Conservation (phyloP, 64 coral and sea anemone species). For the Stichodactyla mertensii region DNA sequence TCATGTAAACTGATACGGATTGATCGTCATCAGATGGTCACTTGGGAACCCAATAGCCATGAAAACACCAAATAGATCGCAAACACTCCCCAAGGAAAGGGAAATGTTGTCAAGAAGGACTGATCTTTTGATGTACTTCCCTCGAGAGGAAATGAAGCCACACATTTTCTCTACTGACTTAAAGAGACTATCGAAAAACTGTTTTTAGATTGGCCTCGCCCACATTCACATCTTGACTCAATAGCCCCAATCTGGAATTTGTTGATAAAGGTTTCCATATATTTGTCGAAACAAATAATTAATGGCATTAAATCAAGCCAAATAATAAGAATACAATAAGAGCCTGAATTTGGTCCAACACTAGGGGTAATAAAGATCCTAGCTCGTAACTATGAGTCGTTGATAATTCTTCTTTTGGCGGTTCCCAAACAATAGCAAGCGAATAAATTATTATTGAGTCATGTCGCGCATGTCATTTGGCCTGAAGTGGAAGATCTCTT, state of each 20-base stretch:
- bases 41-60: neutral
- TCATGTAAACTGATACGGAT: neutral
- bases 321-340: neutral
- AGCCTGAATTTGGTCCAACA: neutral
- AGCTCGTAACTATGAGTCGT: neutral
- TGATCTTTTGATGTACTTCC: neutral
- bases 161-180: neutral
- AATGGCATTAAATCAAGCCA: neutral
- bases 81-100: neutral
- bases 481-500: neutral
- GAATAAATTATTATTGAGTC: conserved; percentile 9
- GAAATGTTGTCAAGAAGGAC: neutral
- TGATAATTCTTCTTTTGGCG: neutral
- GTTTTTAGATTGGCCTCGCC: neutral
- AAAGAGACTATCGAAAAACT: neutral
- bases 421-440: conserved; percentile 5
- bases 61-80: neutral
- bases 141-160: neutral
- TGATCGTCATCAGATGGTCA: conserved; percentile 8
- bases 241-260: neutral
- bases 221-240: neutral
- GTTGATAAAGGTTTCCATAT: neutral
- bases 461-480: conserved; percentile 17
- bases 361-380: neutral
- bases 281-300: neutral